These are phyloP conservation scores for Camponotus pennsylvanicus DNA, from an alignment of 1,140 invertebrate species.

Conservation along the genomic window DNA sequence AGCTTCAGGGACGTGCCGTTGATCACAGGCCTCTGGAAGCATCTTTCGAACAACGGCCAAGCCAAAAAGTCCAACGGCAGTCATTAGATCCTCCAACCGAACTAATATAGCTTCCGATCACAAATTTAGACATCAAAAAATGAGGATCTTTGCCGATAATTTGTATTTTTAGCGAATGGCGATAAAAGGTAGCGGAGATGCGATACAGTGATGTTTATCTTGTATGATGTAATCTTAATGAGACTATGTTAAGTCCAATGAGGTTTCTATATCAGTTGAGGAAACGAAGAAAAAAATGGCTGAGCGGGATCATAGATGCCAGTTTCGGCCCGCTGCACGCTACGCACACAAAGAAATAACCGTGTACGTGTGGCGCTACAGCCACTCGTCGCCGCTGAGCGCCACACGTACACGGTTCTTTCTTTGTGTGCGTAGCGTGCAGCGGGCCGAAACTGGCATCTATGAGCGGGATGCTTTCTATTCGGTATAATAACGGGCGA, in stretches of 20 bases:
- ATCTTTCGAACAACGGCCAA: slow-evolving; percentile 77
- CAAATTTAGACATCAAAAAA: not conserved
- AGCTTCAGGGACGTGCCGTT: slow-evolving; percentile 82
- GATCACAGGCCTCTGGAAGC: slow-evolving; percentile 82
- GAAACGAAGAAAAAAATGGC: not conserved
- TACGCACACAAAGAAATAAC: no score
- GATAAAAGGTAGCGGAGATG: not conserved
- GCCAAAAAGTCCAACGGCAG: slow-evolving; percentile 61
- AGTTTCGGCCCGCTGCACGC: no score
- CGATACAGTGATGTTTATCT: not conserved
- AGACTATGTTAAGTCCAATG: not conserved
- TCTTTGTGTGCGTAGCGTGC: no score
- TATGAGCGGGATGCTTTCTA: not conserved
- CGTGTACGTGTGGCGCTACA: no score
- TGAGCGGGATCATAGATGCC: not conserved
- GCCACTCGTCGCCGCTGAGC: no score
- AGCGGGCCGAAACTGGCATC: no score
- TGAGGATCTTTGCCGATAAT: not conserved
- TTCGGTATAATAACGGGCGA: not conserved
- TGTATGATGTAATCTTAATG: slow-evolving; percentile 38
- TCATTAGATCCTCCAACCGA: not conserved
- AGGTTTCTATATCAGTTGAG: slow-evolving; percentile 22
- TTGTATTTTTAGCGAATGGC: slow-evolving; percentile 42
- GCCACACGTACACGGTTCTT: no score
- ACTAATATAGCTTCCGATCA: not conserved